Conservation (phyloP, 2,797 vertebrate species). For the Hafferia zeledoni region DNA sequence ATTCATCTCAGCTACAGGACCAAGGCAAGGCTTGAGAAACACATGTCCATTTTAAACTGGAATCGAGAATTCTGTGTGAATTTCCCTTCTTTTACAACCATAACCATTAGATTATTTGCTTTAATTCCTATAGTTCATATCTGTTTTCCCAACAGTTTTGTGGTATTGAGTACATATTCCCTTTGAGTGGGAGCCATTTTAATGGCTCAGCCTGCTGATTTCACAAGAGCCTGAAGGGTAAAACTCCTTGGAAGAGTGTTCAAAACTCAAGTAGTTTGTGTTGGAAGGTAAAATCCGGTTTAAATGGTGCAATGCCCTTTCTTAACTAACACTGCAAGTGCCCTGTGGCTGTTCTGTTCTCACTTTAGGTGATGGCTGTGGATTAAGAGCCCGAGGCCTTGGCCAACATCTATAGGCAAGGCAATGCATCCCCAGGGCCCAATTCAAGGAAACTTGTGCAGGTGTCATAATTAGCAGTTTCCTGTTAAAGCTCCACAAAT, state of each 20-base stretch:
- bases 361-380: background rate
- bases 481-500: constrained; percentile 67
- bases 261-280: background rate
- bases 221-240: background rate
- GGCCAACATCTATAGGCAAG: constrained; percentile 38
- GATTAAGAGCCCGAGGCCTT: constrained; percentile 31
- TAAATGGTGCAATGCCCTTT: background rate
- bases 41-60: background rate
- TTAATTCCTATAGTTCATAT: background rate
- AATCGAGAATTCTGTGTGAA: background rate
- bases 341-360: constrained; percentile 14
- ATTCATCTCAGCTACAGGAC: background rate
- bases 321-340: constrained; percentile 32
- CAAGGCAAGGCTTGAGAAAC: background rate
- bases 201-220: background rate
- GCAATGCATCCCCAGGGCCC: constrained; percentile 57
- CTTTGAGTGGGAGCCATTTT: background rate
- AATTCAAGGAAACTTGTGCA: constrained; percentile 58
- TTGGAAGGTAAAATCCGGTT: constrained; percentile 15
- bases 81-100: background rate
- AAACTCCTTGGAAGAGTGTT: background rate
- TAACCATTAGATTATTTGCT: background rate
- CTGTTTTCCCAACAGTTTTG: background rate
- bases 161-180: background rate
- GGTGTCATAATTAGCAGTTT: constrained; percentile 80